Evolutionary conservation across 1,140 invertebrate species (phyloP), one percentile per base, ranked within the genome.

Genomic region (Idris sp.): DNA sequence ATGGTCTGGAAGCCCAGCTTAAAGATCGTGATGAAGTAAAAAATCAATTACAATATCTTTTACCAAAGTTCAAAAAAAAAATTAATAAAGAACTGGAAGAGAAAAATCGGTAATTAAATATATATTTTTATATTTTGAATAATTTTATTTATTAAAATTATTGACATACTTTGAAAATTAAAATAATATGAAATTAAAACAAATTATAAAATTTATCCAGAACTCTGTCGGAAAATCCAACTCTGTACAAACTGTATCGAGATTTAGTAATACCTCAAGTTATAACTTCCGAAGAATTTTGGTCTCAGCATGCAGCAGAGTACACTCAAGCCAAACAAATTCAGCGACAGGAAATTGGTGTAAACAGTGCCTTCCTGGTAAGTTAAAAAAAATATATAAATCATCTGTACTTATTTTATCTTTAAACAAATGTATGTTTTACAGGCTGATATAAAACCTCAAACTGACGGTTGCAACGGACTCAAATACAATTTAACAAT

Each of bases 401-500:
- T n/a, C n/a, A n/a, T n/a, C n/a, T n/a, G n/a, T n/a, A n/a, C n/a
- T n/a, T n/a, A n/a, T n/a, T n/a, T n/a, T n/a, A n/a, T n/a, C n/a
- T n/a, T n/a, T n/a, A n/a, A n/a, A n/a, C n/a, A n/a, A n/a, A n/a
- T n/a, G n/a, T n/a, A n/a, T n/a, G n/a, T n/a, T 30, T 58, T 75
- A 51, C 49, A 93, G 92, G 95, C 96, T 61, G 97, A 98, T 79
- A 97, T 99, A 30, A 97, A 98, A 88, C 97, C 97, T 9, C 95
- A 98, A 88, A 96, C 96, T 14, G 98, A 99, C 88, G 98, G 97
- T 28, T 97, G 94, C 79, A 99, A 99, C 88, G 96, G 96, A 79
- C 90, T 99, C 9, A 96, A 97, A 86, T 99, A 99, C 85, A 99
- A 99, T 88, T 91, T 99, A 44, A 99, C 97, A 7, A 90, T 94